Evolutionary conservation across 2,797 vertebrate genomes (phyloP).

Genomic region (Tachyglossus aculeatus): DNA sequence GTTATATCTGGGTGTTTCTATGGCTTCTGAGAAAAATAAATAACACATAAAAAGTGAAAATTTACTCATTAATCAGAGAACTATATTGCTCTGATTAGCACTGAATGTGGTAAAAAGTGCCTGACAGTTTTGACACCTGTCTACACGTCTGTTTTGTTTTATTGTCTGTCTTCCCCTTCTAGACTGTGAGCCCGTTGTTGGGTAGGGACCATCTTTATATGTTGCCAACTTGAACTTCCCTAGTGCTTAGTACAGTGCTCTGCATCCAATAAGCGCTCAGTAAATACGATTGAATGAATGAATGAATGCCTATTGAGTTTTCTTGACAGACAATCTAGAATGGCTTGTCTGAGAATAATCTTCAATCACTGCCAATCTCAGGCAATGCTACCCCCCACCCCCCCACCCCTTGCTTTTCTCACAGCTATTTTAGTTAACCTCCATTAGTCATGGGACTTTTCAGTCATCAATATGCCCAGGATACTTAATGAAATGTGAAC

Average conservation of each 20-base stretch:
- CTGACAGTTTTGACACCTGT: too few relatives aligned
- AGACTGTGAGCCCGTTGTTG: too few relatives aligned
- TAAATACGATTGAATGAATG: too few relatives aligned
- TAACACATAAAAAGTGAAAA: slow-evolving; percentile 52
- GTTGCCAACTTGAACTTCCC: too few relatives aligned
- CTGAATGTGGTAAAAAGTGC: slow-evolving; percentile 38
- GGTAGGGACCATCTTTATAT: too few relatives aligned
- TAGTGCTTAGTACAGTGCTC: too few relatives aligned
- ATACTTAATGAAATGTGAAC: too few relatives aligned
- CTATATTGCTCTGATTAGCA: slow-evolving; percentile 48
- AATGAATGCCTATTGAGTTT: slow-evolving; percentile 27
- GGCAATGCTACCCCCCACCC: not conserved
- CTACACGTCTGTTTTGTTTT: too few relatives aligned
- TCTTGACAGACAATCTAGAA: slow-evolving; percentile 40
- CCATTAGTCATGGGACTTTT: slow-evolving; percentile 7
- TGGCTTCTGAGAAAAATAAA: slow-evolving; percentile 65
- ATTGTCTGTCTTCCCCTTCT: too few relatives aligned
- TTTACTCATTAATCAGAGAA: slow-evolving; percentile 61
- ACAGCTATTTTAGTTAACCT: slow-evolving; percentile 20
- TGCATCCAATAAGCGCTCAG: too few relatives aligned
- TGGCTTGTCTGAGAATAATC: slow-evolving; percentile 5
- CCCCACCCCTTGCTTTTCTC: slow-evolving; percentile 12
- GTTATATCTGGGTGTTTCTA: slow-evolving; percentile 64
- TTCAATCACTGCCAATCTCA: slow-evolving; percentile 16
- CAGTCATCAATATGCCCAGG: too few relatives aligned